phyloP scores from a whole-genome alignment of 2,113 vertebrate genomes.

The Erinaceus europaeus region DNA sequence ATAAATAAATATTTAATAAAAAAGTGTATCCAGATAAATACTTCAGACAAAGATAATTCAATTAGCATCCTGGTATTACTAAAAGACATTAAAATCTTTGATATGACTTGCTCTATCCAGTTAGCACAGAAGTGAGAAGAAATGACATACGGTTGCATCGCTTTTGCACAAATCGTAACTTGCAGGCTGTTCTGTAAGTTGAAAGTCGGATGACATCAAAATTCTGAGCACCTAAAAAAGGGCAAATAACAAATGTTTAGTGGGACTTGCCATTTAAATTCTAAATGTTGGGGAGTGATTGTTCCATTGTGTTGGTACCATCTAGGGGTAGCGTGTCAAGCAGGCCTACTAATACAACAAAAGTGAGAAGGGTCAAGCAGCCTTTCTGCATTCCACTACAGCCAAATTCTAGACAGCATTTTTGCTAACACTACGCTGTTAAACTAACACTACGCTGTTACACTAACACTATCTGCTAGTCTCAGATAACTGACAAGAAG shows the following conservation, averaged over 20 bases:
- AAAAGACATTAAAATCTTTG: conserved; percentile 3
- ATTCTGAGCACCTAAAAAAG: conserved; percentile 92
- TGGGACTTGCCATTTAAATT: not conserved
- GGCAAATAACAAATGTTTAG: conserved; percentile 40
- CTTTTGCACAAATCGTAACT: conserved; percentile 97
- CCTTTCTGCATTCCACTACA: not conserved
- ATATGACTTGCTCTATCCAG: not conserved
- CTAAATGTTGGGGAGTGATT: not conserved
- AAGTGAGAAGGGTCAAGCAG: not conserved
- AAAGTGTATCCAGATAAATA: conserved; percentile 17
- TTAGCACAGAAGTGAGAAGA: not conserved
- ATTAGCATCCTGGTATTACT: not conserved
- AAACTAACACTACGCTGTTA: too few species aligned
- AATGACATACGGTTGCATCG: conserved; percentile 94
- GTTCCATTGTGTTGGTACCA: not conserved
- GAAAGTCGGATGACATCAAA: conserved; percentile 97
- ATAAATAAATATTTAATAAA: too few species aligned
- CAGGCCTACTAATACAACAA: not conserved
- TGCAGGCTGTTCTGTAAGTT: conserved; percentile 97
- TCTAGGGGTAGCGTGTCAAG: not conserved
- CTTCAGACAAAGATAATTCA: conserved; percentile 24
- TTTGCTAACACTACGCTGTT: not conserved
- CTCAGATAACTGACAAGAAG: too few species aligned
- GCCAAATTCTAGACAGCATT: not conserved
- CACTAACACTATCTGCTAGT: too few species aligned